Conservation (phyloP, 2,888 invertebrate genomes). For the Mesorhabditis sp. region DNA sequence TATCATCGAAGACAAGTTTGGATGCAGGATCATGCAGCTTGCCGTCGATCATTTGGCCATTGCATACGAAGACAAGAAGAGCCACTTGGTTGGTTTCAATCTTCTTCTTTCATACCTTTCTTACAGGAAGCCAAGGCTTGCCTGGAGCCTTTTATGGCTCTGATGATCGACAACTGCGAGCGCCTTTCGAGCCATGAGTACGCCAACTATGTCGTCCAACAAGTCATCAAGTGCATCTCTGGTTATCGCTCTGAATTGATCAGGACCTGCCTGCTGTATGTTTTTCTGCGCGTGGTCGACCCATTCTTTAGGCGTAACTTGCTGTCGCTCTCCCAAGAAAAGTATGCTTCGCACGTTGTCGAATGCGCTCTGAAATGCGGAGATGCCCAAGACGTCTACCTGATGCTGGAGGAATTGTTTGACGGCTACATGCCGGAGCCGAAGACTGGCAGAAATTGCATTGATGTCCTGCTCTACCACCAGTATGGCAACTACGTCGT, state of each 20-base stretch:
- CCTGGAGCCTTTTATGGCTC: background rate
- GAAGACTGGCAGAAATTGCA: conserved; percentile 1
- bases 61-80: too few species aligned
- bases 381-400: conserved; percentile 19
- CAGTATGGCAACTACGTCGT: conserved; percentile 45
- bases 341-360: conserved; percentile 50
- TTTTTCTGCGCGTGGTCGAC: background rate
- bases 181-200: conserved; percentile 38
- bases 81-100: too few species aligned
- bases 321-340: conserved; percentile 45
- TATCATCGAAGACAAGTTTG: conserved; percentile 36
- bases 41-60: conserved; percentile 23
- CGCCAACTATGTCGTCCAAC: conserved; percentile 49
- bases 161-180: conserved; percentile 25
- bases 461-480: conserved; percentile 38
- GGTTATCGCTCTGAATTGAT: conserved; percentile 38
- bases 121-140: too few species aligned
- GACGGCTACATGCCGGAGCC: conserved; percentile 35
- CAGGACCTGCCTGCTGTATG: conserved; percentile 32
- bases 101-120: too few species aligned
- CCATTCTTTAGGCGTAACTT: conserved; percentile 24
- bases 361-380: conserved; percentile 42
- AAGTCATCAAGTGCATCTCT: conserved; percentile 20
- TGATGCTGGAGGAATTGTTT: conserved; percentile 43
- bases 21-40: conserved; percentile 34